Percentiles rank a stretch among this genome's conserved stretches.
These are phyloP conservation scores for Chaunax sp. DNA, from an alignment of 2,797 vertebrate species.

Conservation along the genomic window DNA sequence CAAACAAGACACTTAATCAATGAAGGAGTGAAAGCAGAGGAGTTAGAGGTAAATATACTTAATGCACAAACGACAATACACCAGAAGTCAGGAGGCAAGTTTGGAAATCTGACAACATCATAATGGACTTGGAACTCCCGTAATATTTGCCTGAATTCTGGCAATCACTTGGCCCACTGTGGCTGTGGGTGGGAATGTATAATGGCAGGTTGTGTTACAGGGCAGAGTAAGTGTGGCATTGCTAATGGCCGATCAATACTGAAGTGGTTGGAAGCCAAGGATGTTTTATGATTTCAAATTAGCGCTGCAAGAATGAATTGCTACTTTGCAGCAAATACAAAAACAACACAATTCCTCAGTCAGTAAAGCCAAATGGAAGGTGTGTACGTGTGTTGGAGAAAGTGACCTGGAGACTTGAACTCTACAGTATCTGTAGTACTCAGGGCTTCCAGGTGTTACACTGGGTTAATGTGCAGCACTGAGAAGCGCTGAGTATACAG, in stretches of 20 bases:
- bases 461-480: neutral
- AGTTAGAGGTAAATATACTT: conserved; percentile 18
- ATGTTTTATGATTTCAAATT: conserved; percentile 71
- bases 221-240: conserved; percentile 56
- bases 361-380: neutral
- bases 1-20: conserved; percentile 27
- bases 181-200: conserved; percentile 50
- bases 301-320: conserved; percentile 54
- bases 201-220: conserved; percentile 63
- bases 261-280: conserved; percentile 50
- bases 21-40: conserved; percentile 16
- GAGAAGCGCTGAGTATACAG: neutral
- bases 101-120: conserved; percentile 20
- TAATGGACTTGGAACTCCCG: conserved; percentile 35
- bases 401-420: conserved; percentile 3
- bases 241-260: conserved; percentile 74
- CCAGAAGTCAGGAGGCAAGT: neutral
- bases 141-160: conserved; percentile 44
- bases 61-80: conserved; percentile 4
- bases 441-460: neutral
- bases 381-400: conserved; percentile 2
- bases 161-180: conserved; percentile 56
- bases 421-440: neutral
- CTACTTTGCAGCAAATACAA: conserved; percentile 50
- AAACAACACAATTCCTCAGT: conserved; percentile 37